Base-by-base conservation (phyloP, 2,888 invertebrate species). In the Conus canariensis region DNA sequence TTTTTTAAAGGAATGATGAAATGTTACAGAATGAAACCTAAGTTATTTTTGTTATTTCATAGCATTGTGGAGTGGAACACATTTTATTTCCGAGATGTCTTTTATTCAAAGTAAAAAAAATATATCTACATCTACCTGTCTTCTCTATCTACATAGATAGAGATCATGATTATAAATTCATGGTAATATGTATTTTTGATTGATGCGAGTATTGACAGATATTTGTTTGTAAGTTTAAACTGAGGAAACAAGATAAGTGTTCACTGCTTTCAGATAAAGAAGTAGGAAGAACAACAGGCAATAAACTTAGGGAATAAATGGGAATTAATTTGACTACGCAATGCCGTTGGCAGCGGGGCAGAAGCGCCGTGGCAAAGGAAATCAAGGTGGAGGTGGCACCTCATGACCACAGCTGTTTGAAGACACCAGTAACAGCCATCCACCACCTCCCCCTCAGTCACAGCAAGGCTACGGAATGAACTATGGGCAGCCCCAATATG, bases 381-480 rank as follows among this genome's bases (percentile, higher is more conserved):
- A 91, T 19, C 90, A 87, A 74, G 60, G 83, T 14, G 85, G 89
- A n/a, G 88, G 90, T 45, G 64, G 90, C 6, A 90, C 91, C 12
- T 87, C 91, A n/a, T 93, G 94, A 82, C 95, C 95, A 6, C 95
- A 95, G 92, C 91, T 96, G 86, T 96, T 95, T 93, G 95, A 96
- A 90, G 96, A 96, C 91, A 96, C 95, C 19, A 95, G 95, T 91
- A 91, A 93, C 93, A 58, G 19, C 58, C 87, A 90, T 25, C 92
- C 91, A 16, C 67, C 90, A n/a, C 92, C 90, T n/a, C 92, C 91
- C 12, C 92, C 93, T 22, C 92, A 82, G 14, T 74, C 87, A 74
- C 87, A 90, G 82, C 92, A 87, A 25, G 77, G 86, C 56, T 74
- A 67, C 22, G 64, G 22, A 25, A 77, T 86, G 59, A 74, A 90